These are phyloP conservation scores for Strongylocentrotus purpuratus DNA, from an alignment of 35 echinoderm and acorn worm species.

Conservation along the genomic window DNA sequence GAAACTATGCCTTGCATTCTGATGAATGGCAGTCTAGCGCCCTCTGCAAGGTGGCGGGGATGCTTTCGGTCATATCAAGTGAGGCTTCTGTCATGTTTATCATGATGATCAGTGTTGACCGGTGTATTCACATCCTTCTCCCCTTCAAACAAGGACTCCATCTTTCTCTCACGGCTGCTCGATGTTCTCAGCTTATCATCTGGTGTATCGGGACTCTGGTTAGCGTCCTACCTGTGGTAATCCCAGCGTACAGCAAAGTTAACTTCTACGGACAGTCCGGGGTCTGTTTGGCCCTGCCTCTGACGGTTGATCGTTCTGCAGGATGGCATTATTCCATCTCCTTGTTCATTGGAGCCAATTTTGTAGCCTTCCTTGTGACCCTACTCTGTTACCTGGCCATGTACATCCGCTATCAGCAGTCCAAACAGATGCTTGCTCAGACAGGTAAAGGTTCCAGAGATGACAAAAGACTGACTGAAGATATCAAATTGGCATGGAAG, in stretches of 20 bases:
- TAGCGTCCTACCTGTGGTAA: slow-evolving; percentile 41
- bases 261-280: slow-evolving; percentile 58
- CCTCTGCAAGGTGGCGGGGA: slow-evolving; percentile 58
- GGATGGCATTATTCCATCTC: slow-evolving; percentile 50
- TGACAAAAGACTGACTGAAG: neutral
- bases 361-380: slow-evolving; percentile 33
- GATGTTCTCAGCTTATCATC: neutral
- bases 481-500: slow-evolving; percentile 66
- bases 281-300: slow-evolving; percentile 58
- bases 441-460: neutral
- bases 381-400: slow-evolving; percentile 49
- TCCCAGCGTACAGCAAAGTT: neutral
- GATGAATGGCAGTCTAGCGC: slow-evolving; percentile 47
- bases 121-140: slow-evolving; percentile 49
- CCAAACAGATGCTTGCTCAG: neutral
- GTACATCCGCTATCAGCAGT: slow-evolving; percentile 26
- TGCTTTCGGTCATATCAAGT: slow-evolving; percentile 61
- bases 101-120: slow-evolving; percentile 65
- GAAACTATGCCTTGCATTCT: slow-evolving; percentile 51
- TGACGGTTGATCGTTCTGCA: slow-evolving; percentile 23
- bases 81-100: slow-evolving; percentile 67
- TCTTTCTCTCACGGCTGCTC: neutral
- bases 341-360: slow-evolving; percentile 58
- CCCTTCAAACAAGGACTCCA: slow-evolving; percentile 55
- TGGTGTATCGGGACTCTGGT: slow-evolving; percentile 32